Conservation (phyloP, 2,888 invertebrate species). For the Agapostemon virescens region DNA sequence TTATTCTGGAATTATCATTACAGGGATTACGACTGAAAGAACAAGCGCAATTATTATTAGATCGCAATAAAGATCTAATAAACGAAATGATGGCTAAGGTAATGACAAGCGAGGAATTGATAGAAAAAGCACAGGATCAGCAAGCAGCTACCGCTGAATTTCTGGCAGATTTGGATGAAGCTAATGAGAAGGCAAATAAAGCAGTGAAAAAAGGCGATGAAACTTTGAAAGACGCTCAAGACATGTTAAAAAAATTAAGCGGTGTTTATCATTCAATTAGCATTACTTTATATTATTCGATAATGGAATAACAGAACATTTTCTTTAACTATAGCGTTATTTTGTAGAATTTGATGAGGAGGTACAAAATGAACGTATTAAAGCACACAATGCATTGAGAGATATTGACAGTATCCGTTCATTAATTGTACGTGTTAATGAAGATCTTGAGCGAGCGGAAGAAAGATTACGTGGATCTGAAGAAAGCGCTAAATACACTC, state of each 20-base stretch:
- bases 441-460: conserved; percentile 87
- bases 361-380: conserved; percentile 91
- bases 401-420: conserved; percentile 89
- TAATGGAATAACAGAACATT: background rate
- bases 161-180: conserved; percentile 89
- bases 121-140: conserved; percentile 85
- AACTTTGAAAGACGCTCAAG: conserved; percentile 89
- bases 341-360: conserved; percentile 91
- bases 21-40: conserved; percentile 81
- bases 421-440: conserved; percentile 86
- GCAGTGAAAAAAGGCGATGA: conserved; percentile 93
- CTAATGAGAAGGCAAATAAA: conserved; percentile 88
- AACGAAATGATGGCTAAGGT: conserved; percentile 86
- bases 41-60: conserved; percentile 84
- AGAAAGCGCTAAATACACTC: conserved; percentile 87
- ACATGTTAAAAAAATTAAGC: conserved; percentile 88
- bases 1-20: background rate
- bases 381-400: conserved; percentile 89
- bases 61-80: conserved; percentile 83
- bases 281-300: background rate
- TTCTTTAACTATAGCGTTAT: background rate
- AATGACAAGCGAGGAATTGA: conserved; percentile 85
- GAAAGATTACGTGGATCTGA: conserved; percentile 89
- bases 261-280: conserved; percentile 78
- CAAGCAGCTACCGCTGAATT: conserved; percentile 91